Percentiles rank a stretch among this genome's conserved stretches.
Evolutionary conservation across 2,113 vertebrate species (phyloP).

Genomic region (Harpagus bidentatus): DNA sequence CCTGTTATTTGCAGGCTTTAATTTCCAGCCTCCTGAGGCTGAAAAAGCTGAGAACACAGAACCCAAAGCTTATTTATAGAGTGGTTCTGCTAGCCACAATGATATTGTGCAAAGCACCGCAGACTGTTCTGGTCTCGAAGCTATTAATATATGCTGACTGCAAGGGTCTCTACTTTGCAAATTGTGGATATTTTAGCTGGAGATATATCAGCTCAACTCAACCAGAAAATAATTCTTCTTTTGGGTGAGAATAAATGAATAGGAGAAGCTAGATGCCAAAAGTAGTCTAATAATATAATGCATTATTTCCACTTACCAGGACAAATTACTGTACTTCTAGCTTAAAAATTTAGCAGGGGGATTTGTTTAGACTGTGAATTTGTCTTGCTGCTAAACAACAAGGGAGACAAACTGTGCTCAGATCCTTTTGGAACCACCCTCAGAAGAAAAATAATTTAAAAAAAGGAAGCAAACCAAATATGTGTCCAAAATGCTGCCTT

Average conservation of each 20-base stretch:
- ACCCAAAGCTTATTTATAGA: neutral
- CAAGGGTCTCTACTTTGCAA: neutral
- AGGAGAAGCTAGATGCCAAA: neutral
- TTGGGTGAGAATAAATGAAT: neutral
- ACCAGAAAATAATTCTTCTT: neutral
- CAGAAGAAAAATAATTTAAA: neutral
- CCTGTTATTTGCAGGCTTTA: slow-evolving; percentile 2
- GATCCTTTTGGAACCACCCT: neutral
- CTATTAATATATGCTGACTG: neutral
- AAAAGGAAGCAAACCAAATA: neutral
- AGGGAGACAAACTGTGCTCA: neutral
- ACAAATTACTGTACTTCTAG: neutral
- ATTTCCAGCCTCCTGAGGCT: slow-evolving; percentile 1
- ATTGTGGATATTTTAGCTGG: neutral
- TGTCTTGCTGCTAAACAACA: neutral
- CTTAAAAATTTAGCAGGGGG: neutral
- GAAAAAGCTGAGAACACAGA: neutral
- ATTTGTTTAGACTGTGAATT: neutral
- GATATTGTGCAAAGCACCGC: neutral
- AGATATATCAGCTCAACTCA: neutral
- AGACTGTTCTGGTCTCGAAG: neutral
- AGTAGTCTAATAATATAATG: neutral
- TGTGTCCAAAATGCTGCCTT: neutral
- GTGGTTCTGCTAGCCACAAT: neutral
- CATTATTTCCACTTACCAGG: neutral